Percentiles rank a stretch among this genome's conserved stretches.
Conservation (phyloP, 2,797 vertebrate species). For the Linurgus olivaceus region DNA sequence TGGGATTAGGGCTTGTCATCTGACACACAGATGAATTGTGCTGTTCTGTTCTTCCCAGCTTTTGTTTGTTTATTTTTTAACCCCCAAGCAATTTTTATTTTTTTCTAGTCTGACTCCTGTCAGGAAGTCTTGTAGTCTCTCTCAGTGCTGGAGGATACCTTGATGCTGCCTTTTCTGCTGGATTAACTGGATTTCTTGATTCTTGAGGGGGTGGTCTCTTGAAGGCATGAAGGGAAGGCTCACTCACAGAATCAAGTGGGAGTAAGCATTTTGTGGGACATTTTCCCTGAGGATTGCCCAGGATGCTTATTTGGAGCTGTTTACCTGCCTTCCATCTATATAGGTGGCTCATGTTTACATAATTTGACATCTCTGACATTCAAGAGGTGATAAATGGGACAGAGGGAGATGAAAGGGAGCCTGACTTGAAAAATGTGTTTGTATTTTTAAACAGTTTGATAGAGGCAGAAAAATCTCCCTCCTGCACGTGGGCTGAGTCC, state of each 20-base stretch:
- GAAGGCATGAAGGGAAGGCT: background rate
- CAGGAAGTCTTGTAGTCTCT: background rate
- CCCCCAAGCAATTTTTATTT: background rate
- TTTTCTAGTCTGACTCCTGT: background rate
- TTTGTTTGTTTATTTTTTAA: background rate
- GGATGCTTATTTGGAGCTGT: background rate
- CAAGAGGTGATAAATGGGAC: slow-evolving; percentile 6
- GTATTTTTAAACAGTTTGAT: background rate
- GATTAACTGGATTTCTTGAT: background rate
- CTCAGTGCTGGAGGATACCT: background rate
- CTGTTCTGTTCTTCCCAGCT: background rate
- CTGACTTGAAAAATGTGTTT: background rate
- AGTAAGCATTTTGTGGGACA: background rate
- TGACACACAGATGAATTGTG: background rate
- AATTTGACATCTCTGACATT: slow-evolving; percentile 4
- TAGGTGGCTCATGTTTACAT: background rate
- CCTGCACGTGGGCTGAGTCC: background rate
- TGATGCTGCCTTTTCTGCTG: background rate
- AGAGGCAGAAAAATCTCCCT: background rate
- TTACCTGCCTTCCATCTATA: background rate
- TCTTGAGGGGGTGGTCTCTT: background rate
- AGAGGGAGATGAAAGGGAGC: background rate
- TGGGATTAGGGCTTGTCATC: slow-evolving; percentile 4
- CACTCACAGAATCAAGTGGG: background rate
- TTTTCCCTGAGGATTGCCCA: background rate